Base-by-base conservation (phyloP, 2,113 vertebrate genomes). In the Gorilla gorilla region DNA sequence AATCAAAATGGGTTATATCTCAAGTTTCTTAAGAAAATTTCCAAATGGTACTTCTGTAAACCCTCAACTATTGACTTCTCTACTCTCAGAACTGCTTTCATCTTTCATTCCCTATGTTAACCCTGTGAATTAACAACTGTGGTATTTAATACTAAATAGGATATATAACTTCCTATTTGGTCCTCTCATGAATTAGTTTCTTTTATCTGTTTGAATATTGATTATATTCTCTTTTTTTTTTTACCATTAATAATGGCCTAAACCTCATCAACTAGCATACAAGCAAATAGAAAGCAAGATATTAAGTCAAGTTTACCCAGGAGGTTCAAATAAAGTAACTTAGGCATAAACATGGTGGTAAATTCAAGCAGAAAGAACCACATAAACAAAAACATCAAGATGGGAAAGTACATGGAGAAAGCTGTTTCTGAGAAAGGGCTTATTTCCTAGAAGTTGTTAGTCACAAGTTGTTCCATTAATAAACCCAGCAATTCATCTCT, bases 181-280 rank as follows among this genome's bases (percentile, higher is more conserved):
- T 8, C 40, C 72, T 85, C 8, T 73, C 22, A 40, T 86, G 3
- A 96, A 22, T 57, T 89, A 8, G 18, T 45, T 94, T 59, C 16
- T 94, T 82, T 89, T 91, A 90, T 73, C n/a, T 89, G 2, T 72
- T 80, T 90, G 20, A 95, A 73, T 86, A 68, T 23, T 90, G 45
- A 82, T 73, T 76, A 16, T 50, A 55, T 85, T 64, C 22, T 73
- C 30, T 79, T 32, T 75, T 40, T 40, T 40, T 40, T 43, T 76
- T 9, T 17, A 76, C 14, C 48, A 85, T 93, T 59, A 75, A 32
- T 79, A 32, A 22, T 70, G 16, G 1, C 43, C 32, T 64, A 90
- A 50, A 90, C 8, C 23, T 95, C 22, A 91, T 32, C 25, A 79
- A 70, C 82, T 55, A 83, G 83, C 12, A 61, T 52, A 1, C 12